Percentiles rank a stretch among this genome's conserved stretches.
phyloP scores from a whole-genome alignment of 2,113 vertebrate species.

The Tautogolabrus adspersus region DNA sequence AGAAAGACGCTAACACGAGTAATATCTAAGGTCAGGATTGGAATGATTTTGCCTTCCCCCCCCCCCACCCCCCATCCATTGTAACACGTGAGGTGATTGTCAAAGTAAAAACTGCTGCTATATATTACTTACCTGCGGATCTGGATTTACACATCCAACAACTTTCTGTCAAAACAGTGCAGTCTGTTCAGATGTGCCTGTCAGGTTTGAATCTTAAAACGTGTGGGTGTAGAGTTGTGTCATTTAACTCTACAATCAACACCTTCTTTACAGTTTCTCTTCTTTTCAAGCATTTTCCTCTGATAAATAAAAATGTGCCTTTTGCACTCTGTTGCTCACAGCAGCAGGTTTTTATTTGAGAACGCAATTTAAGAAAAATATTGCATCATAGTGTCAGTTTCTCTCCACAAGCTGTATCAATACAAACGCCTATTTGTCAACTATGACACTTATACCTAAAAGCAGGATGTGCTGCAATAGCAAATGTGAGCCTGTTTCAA shows the following conservation, averaged over 20 bases:
- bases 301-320: neutral
- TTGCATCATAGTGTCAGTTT: neutral
- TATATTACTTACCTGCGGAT: slow-evolving; percentile 37
- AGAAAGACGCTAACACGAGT: slow-evolving; percentile 1
- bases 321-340: no score
- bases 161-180: neutral
- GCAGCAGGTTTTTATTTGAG: slow-evolving; percentile 1
- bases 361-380: neutral
- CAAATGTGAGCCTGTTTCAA: neutral
- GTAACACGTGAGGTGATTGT: no score
- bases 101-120: slow-evolving; percentile 5
- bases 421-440: slow-evolving; percentile 51
- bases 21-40: slow-evolving; percentile 25
- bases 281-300: neutral
- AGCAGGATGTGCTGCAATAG: slow-evolving; percentile 15
- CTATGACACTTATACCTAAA: slow-evolving; percentile 46
- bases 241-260: neutral
- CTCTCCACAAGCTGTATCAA: slow-evolving; percentile 10
- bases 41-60: no score
- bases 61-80: no score
- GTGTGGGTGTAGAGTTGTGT: neutral
- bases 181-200: neutral
- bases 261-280: neutral
- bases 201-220: neutral
- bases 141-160: neutral